Evolutionary conservation across 1,140 invertebrate species (phyloP), one percentile per base, ranked within the genome.

Genomic region (Drosophila lowei): DNA sequence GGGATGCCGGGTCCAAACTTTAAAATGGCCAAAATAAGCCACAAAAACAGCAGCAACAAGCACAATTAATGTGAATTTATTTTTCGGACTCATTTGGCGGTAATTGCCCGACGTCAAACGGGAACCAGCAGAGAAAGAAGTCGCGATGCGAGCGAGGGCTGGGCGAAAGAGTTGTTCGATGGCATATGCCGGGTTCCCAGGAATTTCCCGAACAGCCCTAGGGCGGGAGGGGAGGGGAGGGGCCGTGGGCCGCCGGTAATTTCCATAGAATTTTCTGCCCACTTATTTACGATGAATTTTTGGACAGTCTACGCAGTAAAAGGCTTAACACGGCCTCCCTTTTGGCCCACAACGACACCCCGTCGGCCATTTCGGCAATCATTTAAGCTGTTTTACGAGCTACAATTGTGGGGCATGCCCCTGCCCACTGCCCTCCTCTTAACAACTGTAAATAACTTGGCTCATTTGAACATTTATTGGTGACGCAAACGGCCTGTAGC

Each of bases 1-100:
- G 9, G 30, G 30, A 47, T 34, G 63, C 56, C 42, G 65, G 63
- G 47, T 30, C 34, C 43, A 68, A 70, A 70, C 63, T 70, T 70
- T 70, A 70, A 67, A 70, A 57, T 56, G 52, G 52, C 61, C 47
- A 47, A 43, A 86, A 85, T 77, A 81, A 81, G 34, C 76, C 57
- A 88, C 64, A 64, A 50, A 58, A 85, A 68, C 68, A 63, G 46
- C 72, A 55, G 34, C 54, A 66, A 79, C 79, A 76, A 78, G 72
- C 78, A 79, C 78, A 86, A 88, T 86, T 88, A 86, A 88, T 89
- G 83, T 65, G 83, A 78, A 86, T 88, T 86, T 83, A 86, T 88
- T 86, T 83, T 74, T 79, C 84, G 66, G 77, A 78, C 83, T 83
- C 83, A 88, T 86, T 86, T 85, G 68, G 78, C 77, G 84, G 78